Evolutionary conservation across 2,113 vertebrate species (phyloP).

Genomic region (Ptyas mucosa): DNA sequence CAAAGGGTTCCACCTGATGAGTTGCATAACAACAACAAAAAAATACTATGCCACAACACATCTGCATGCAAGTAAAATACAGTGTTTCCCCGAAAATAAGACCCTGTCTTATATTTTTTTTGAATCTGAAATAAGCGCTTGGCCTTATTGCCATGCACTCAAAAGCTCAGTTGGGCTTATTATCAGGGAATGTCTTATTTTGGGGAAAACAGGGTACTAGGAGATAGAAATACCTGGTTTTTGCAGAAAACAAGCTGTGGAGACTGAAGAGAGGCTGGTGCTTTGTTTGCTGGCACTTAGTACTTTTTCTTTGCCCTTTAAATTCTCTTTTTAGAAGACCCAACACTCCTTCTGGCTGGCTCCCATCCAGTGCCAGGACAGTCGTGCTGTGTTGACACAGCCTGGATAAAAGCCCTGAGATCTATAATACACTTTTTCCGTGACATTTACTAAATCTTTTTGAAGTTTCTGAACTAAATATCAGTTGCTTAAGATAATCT

Average conservation of each 20-base stretch:
- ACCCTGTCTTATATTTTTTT: too few relatives aligned
- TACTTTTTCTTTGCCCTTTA: conserved; percentile 18
- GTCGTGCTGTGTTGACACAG: conserved; percentile 10
- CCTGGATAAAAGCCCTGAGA: background rate
- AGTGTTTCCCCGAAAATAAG: too few relatives aligned
- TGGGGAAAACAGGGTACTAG: conserved; percentile 2
- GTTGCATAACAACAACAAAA: conserved; percentile 25
- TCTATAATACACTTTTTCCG: conserved; percentile 55
- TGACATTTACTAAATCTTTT: conserved; percentile 60
- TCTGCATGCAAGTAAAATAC: conserved; percentile 10
- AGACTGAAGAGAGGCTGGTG: conserved; percentile 11
- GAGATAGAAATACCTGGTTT: conserved; percentile 35
- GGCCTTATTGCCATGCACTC: too few relatives aligned
- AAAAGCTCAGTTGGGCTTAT: too few relatives aligned
- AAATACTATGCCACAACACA: conserved; percentile 43
- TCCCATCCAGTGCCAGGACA: conserved; percentile 18
- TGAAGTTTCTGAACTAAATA: conserved; percentile 64
- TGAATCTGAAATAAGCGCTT: too few relatives aligned
- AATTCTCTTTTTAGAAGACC: background rate
- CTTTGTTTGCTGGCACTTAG: background rate
- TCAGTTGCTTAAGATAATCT: conserved; percentile 65
- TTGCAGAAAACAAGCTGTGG: background rate
- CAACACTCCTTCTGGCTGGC: background rate
- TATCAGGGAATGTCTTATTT: too few relatives aligned
- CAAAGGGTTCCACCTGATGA: conserved; percentile 52